Evolutionary conservation across 2,888 invertebrate genomes (phyloP).

Genomic region (Anticlea derivata): DNA sequence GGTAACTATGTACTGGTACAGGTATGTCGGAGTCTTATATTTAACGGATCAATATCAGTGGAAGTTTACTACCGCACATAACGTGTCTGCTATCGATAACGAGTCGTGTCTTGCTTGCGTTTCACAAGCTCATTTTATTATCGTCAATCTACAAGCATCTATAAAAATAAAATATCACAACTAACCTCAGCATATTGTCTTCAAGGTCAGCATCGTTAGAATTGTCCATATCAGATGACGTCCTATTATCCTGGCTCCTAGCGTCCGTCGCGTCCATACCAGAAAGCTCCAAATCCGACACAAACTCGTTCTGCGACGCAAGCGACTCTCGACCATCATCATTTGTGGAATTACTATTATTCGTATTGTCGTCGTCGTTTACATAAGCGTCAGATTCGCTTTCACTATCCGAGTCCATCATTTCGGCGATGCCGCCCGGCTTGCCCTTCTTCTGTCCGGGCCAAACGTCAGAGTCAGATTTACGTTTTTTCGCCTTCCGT

Average conservation of each 20-base stretch:
- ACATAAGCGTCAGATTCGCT: conserved; percentile 73
- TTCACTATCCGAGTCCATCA: conserved; percentile 86
- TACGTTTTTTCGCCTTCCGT: conserved; percentile 84
- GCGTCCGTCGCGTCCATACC: conserved; percentile 85
- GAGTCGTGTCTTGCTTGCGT: no score
- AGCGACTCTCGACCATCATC: conserved; percentile 75
- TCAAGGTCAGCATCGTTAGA: conserved; percentile 85
- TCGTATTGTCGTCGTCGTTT: conserved; percentile 75
- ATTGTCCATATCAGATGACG: conserved; percentile 84
- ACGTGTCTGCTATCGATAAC: no score
- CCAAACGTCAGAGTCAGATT: conserved; percentile 84
- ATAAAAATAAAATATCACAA: conserved; percentile 38
- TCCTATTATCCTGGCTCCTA: conserved; percentile 70
- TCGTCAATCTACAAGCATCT: no score
- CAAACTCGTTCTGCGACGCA: conserved; percentile 82
- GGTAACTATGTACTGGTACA: no score
- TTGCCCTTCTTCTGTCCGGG: conserved; percentile 85
- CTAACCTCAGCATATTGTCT: conserved; percentile 81
- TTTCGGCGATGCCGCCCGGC: conserved; percentile 78
- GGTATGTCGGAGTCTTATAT: no score
- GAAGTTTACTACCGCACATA: no score
- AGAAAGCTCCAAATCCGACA: conserved; percentile 85
- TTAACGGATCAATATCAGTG: no score
- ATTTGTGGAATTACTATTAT: conserved; percentile 74
- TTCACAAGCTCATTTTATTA: no score